Percentiles rank a stretch among this genome's conserved stretches.
phyloP scores from a whole-genome alignment of 2,113 vertebrate species.

The Nannospalax galili region DNA sequence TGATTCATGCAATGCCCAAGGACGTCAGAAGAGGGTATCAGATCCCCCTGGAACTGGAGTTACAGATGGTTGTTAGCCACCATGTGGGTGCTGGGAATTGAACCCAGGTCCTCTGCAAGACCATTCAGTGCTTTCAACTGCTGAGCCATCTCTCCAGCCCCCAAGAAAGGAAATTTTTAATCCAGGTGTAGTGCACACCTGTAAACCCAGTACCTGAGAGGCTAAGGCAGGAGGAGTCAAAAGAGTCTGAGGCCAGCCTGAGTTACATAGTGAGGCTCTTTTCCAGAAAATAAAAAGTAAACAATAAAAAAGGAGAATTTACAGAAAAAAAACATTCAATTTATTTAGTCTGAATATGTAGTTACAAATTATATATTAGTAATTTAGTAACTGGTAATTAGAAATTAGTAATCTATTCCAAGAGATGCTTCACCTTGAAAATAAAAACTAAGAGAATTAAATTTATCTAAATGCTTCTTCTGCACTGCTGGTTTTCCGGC shows the following conservation, averaged over 20 bases:
- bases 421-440: constrained; percentile 22
- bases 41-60: too few species aligned
- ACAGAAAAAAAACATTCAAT: not conserved
- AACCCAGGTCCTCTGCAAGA: too few species aligned
- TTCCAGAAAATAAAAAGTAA: not conserved
- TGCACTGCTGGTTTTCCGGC: not conserved
- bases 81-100: too few species aligned
- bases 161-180: not conserved
- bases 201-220: not conserved
- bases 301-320: not conserved
- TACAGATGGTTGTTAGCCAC: too few species aligned
- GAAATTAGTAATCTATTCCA: constrained; percentile 17
- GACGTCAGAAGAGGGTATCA: too few species aligned
- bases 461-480: constrained; percentile 23
- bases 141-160: too few species aligned
- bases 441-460: constrained; percentile 42
- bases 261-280: not conserved
- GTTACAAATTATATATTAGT: not conserved
- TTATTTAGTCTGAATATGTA: constrained; percentile 13
- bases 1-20: too few species aligned
- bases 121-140: not conserved
- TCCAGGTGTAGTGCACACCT: not conserved
- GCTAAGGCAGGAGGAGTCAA: not conserved
- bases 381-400: constrained; percentile 37
- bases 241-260: not conserved